Conservation (phyloP, 2,797 vertebrate genomes). For the Melanotaenia pygmaea region DNA sequence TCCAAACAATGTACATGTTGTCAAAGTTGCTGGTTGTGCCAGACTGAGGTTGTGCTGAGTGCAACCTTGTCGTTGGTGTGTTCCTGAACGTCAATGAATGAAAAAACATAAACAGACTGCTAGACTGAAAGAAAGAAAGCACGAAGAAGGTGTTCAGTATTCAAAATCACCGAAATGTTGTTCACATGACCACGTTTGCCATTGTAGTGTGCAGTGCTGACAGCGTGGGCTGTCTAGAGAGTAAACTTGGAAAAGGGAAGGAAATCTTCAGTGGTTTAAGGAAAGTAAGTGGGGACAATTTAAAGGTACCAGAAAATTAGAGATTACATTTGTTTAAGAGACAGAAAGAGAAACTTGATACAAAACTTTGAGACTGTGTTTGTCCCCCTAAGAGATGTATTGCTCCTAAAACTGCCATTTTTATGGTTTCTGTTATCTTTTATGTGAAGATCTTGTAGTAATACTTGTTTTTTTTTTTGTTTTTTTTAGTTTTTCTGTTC, state of each 20-base stretch:
- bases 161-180: slow-evolving; percentile 29
- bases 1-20: slow-evolving; percentile 80
- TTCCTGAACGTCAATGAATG: slow-evolving; percentile 52
- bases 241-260: neutral
- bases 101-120: slow-evolving; percentile 45
- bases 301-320: slow-evolving; percentile 9
- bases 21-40: slow-evolving; percentile 65
- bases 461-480: no score
- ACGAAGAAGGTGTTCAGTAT: slow-evolving; percentile 18
- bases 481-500: no score
- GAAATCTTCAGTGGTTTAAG: neutral
- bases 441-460: no score
- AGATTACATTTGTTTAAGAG: slow-evolving; percentile 7
- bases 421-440: no score
- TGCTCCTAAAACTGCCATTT: no score
- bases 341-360: neutral
- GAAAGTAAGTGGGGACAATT: slow-evolving; percentile 16
- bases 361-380: neutral
- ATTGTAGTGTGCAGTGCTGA: slow-evolving; percentile 9
- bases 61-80: slow-evolving; percentile 75
- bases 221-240: neutral
- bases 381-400: no score
- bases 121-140: slow-evolving; percentile 35
- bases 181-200: slow-evolving; percentile 14
- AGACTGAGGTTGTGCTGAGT: slow-evolving; percentile 69